Conservation (phyloP, 2,113 vertebrate species). For the Climacteris rufus region DNA sequence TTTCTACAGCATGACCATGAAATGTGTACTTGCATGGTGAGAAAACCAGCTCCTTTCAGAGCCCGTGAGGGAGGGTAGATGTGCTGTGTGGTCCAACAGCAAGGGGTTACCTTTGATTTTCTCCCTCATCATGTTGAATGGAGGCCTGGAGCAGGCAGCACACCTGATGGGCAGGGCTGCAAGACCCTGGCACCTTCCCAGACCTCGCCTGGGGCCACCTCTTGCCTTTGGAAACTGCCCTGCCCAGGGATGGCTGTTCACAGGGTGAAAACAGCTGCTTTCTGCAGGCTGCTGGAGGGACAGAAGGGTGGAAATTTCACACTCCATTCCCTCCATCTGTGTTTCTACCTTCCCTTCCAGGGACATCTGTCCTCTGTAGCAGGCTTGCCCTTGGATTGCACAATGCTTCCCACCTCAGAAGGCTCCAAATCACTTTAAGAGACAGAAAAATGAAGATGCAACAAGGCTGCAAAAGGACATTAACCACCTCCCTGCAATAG, state of each 20-base stretch:
- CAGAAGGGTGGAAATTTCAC: neutral
- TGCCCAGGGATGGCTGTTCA: neutral
- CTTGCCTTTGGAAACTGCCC: neutral
- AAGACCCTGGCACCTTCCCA: neutral
- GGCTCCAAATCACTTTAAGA: neutral
- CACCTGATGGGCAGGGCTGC: neutral
- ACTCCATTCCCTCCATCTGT: neutral
- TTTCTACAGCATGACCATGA: neutral
- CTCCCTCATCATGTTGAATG: neutral
- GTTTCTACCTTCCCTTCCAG: slow-evolving; percentile 3
- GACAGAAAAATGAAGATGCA: neutral
- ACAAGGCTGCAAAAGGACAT: neutral
- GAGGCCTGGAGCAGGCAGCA: neutral
- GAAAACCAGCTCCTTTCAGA: neutral
- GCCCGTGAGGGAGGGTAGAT: neutral
- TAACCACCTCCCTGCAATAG: neutral
- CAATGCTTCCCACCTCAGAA: neutral
- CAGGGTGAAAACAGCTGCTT: neutral
- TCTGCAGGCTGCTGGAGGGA: neutral
- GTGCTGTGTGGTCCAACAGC: neutral
- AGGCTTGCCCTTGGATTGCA: neutral
- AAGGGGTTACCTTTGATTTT: neutral
- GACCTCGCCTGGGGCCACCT: neutral
- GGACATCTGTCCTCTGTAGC: neutral
- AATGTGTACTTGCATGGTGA: neutral